A percentile compares a stretch with the other conserved stretches of the same genome.
phyloP scores from a whole-genome alignment of 2,888 invertebrate species.

The Dione juno region DNA sequence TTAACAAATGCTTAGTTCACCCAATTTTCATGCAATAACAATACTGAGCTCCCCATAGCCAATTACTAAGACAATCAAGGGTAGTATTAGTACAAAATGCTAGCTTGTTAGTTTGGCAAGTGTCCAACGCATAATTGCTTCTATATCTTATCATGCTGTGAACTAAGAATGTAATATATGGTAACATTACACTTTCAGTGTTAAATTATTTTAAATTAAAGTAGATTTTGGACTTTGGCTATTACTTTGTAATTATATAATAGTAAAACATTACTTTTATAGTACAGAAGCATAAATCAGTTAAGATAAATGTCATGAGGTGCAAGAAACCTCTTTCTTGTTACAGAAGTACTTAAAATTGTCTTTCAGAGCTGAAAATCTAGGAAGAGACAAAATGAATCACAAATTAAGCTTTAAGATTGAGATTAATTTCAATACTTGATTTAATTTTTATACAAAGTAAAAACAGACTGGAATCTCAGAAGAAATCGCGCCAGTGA shows the following conservation, averaged over 20 bases:
- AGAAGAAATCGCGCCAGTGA: too few relatives aligned
- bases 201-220: neutral
- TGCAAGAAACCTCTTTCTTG: too few relatives aligned
- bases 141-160: constrained; percentile 30
- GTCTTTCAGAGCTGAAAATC: too few relatives aligned
- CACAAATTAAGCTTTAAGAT: too few relatives aligned
- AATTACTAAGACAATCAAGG: constrained; percentile 39
- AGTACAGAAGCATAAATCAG: too few relatives aligned
- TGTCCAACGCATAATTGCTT: constrained; percentile 55
- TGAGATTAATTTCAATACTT: too few relatives aligned
- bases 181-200: constrained; percentile 1
- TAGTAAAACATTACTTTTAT: too few relatives aligned
- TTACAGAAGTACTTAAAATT: too few relatives aligned
- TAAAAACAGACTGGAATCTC: too few relatives aligned
- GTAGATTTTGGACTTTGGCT: neutral
- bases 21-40: constrained; percentile 20
- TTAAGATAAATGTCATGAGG: too few relatives aligned
- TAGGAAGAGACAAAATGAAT: too few relatives aligned
- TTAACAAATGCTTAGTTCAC: constrained; percentile 10
- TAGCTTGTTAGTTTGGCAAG: constrained; percentile 61
- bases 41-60: constrained; percentile 32
- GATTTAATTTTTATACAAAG: too few relatives aligned
- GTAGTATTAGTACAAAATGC: constrained; percentile 47
- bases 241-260: neutral
- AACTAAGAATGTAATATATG: constrained; percentile 25